These are phyloP conservation scores for Cephus rjabovi DNA, from an alignment of 2,888 invertebrate genomes.

Conservation along the genomic window DNA sequence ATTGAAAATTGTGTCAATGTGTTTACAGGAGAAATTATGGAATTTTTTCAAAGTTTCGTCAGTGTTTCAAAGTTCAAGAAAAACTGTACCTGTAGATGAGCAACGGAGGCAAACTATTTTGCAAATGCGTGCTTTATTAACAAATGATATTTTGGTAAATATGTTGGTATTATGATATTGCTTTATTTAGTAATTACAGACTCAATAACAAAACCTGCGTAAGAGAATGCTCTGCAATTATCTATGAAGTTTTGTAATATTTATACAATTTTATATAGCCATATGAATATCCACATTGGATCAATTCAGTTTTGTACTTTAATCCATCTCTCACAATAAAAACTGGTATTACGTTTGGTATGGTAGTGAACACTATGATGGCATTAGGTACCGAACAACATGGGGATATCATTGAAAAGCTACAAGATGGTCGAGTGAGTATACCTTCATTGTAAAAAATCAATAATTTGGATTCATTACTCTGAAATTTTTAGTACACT, in stretches of 20 bases:
- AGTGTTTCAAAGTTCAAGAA: constrained; percentile 75
- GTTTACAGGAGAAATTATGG: constrained; percentile 81
- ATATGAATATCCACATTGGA: constrained; percentile 5
- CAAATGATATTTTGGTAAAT: constrained; percentile 40
- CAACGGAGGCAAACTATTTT: constrained; percentile 70
- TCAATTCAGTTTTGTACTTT: constrained; percentile 54
- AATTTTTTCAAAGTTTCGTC: constrained; percentile 81
- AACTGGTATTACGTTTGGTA: constrained; percentile 60
- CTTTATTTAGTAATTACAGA: background rate
- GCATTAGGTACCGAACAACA: constrained; percentile 68
- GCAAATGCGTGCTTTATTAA: constrained; percentile 34
- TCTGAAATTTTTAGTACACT: constrained; percentile 69
- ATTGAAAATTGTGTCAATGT: constrained; percentile 28
- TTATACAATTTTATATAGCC: constrained; percentile 60
- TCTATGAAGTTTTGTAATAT: constrained; percentile 80
- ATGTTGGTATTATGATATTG: background rate
- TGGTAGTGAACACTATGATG: constrained; percentile 67
- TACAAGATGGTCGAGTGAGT: constrained; percentile 58
- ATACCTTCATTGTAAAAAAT: constrained; percentile 14
- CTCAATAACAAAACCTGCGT: background rate
- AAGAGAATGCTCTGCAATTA: constrained; percentile 71
- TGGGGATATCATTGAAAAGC: constrained; percentile 52
- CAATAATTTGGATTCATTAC: background rate
- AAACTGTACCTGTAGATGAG: constrained; percentile 76
- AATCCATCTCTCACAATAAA: constrained; percentile 62